Percentiles rank a stretch among this genome's conserved stretches.
Evolutionary conservation across 2,888 invertebrate species (phyloP).

Genomic region (Gordius sp.): DNA sequence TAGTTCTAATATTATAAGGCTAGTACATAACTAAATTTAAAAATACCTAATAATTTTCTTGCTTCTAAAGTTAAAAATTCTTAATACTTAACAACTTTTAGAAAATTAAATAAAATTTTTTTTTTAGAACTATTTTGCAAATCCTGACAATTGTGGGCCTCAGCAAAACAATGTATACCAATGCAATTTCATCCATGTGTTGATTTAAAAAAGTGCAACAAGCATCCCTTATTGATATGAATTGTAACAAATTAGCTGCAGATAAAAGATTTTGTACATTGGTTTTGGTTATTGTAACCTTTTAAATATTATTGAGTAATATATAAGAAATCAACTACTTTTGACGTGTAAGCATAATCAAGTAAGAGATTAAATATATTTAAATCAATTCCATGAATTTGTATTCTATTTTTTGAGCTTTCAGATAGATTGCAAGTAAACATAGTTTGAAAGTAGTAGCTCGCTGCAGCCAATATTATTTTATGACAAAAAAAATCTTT

Average conservation of each 20-base stretch:
- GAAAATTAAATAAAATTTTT: conserved; percentile 23
- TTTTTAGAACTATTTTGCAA: conserved; percentile 30
- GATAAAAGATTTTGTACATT: conserved; percentile 31
- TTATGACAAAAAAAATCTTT: conserved; percentile 9
- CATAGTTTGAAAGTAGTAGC: not conserved
- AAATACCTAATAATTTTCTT: conserved; percentile 3
- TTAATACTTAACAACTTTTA: conserved; percentile 23
- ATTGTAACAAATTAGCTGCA: conserved; percentile 30
- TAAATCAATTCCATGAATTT: conserved; percentile 5
- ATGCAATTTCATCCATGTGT: conserved; percentile 32
- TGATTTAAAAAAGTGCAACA: conserved; percentile 30
- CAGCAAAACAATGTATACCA: conserved; percentile 33
- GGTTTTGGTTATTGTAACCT: conserved; percentile 25
- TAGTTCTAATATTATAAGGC: too few species aligned
- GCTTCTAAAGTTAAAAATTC: conserved; percentile 21
- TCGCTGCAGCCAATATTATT: not conserved
- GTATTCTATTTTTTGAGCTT: not conserved
- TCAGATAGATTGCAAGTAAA: conserved; percentile 4
- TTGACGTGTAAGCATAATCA: conserved; percentile 10
- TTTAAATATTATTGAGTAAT: not conserved
- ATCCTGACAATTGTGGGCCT: conserved; percentile 31
- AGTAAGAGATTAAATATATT: not conserved
- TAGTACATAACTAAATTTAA: too few species aligned
- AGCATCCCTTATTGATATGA: conserved; percentile 29
- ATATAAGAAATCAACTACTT: not conserved